Base-by-base conservation (phyloP, 1,140 invertebrate genomes). In the Sycophila sp. region DNA sequence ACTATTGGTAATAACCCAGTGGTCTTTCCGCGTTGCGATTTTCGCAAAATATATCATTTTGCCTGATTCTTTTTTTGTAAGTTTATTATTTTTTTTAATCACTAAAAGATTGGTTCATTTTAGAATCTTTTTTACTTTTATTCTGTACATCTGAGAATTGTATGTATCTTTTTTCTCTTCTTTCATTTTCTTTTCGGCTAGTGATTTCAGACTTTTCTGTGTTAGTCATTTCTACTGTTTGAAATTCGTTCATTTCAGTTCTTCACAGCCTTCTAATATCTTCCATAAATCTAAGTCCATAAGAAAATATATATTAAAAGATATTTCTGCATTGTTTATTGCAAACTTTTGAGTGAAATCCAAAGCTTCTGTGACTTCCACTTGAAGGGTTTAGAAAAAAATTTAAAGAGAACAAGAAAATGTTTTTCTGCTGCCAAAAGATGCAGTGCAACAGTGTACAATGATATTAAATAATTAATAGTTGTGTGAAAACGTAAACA, bases 11-110 rank as follows among this genome's bases (percentile, higher is more conserved):
- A 63, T 47, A 49, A 8, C 60, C 59, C 60, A 70, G 30, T 64
- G 60, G 59, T 70, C 68, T 70, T 70, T 70, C 68, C 24, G 59
- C 26, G 32, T 56, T 58, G 32, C 58, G 11, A 56, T 45, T 63
- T 32, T 62, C 11, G 17, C 24, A 51, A 26, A 24, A n/a, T 42
- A 53, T 51, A 40, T 32, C 22, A 24, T 45, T 45, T 40, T 17
- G n/a, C 19, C 15, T 28, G 17, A 47, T 49, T 64, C 8, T 4
- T 58, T 8, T 63, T 19, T 36, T 40, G 42, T 8, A 42, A 24
- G 1, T 28, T 28, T 51, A 49, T 47, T 4, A n/a, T 6, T 51
- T 17, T 24, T 32, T 36, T 42, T 56, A 36, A 56, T 63, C 26
- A 19, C 19, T 4, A 36, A 63, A 49, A 49, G 49, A n/a, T 19